These are phyloP conservation scores for Nasonovia ribisnigri DNA, from an alignment of 2,888 invertebrate species.

Conservation along the genomic window DNA sequence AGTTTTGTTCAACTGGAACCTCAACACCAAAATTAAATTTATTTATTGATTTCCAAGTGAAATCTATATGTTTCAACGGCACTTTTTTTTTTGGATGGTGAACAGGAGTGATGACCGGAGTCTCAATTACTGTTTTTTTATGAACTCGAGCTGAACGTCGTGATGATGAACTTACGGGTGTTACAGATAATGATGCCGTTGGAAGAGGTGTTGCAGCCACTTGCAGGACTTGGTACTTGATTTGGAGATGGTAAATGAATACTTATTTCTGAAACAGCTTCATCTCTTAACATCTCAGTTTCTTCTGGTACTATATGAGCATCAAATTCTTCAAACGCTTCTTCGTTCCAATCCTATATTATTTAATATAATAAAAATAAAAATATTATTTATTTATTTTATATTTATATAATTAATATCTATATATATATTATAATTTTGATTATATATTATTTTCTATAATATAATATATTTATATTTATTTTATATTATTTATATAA, in stretches of 20 bases:
- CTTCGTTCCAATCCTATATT: background rate
- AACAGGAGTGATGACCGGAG: background rate
- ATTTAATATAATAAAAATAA: background rate
- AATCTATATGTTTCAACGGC: background rate
- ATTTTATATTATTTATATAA: constrained; percentile 12
- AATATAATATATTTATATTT: constrained; percentile 4
- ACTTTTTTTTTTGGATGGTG: background rate
- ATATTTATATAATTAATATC: background rate
- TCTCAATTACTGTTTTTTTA: background rate
- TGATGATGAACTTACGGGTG: background rate
- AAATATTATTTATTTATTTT: background rate
- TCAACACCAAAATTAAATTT: constrained; percentile 1
- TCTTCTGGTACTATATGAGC: background rate
- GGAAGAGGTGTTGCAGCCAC: constrained; percentile 1
- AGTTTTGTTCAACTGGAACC: background rate
- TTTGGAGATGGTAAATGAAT: no score
- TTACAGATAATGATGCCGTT: background rate
- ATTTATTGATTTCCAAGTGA: background rate
- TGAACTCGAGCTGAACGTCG: background rate
- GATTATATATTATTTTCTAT: constrained; percentile 12
- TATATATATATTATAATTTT: background rate
- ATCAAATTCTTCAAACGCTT: background rate
- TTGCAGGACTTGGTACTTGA: background rate
- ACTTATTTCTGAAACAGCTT: no score
- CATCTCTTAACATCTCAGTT: background rate